Evolutionary conservation across 2,113 vertebrate species (phyloP), one percentile per base, ranked within the genome.

Genomic region (Fregetta grallaria): DNA sequence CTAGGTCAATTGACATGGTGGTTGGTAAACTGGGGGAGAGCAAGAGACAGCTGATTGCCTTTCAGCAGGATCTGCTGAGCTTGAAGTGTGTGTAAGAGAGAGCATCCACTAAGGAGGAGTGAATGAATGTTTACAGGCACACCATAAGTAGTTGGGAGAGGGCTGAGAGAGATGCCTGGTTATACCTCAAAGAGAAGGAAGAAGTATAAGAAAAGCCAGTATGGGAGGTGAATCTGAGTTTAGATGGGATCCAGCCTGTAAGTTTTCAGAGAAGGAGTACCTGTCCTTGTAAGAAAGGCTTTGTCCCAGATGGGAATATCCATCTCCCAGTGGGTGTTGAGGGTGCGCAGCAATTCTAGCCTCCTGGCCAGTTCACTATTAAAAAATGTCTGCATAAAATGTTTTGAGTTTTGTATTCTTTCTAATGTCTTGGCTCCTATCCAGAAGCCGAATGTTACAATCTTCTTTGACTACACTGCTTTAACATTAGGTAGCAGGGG

Each of bases 141-240:
- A 62, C 13, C 1, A 0, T 25, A n/a, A 32, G 29, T 50, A 55
- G 9, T 2, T 50, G n/a, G 44, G 36, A 55, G 40, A 47, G 42
- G 42, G 26, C 56, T 19, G 36, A 76, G 26, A 59, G 32, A 76
- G 17, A 7, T 67, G 8, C 34, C 19, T 88, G 13, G 10, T 70
- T 50, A 15, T 10, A 26, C 10, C 40, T 82, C 40, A 47, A n/a
- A 52, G 55, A 66, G 40, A 50, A 78, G 26, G 45, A 88, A 38
- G 38, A 38, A 38, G 38, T 62, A 84, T 25, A 63, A 70, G 61
- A 62, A 55, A 76, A 88, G 29, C 19, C 40, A n/a, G 23, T 42
- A 10, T n/a, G 17, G 18, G 32, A 68, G 18, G 6, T 34, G 16
- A 91, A 62, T 23, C n/a, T n/a, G 40, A 74, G 27, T 78, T 66